Evolutionary conservation across 2,797 vertebrate species (phyloP).

Genomic region (Sylvilagus floridanus): DNA sequence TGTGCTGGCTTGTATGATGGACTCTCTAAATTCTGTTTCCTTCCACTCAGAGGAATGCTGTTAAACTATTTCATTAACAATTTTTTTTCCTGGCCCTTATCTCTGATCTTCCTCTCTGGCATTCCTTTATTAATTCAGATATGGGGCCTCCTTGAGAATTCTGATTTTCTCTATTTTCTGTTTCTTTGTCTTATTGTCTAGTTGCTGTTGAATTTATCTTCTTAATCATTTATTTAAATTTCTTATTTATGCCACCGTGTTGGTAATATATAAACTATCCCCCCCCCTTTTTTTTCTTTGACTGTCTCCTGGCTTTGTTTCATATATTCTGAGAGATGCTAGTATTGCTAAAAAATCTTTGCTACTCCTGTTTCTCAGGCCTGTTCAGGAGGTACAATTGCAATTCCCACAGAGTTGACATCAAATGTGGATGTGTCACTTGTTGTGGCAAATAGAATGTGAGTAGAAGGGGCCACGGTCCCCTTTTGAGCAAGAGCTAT

Average conservation of each 20-base stretch:
- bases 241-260: slow-evolving; percentile 23
- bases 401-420: not conserved
- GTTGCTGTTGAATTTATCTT: slow-evolving; percentile 34
- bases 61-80: not conserved
- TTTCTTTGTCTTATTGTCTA: slow-evolving; percentile 35
- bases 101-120: not conserved
- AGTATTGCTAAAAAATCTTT: slow-evolving; percentile 20
- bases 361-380: not conserved
- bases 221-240: slow-evolving; percentile 16
- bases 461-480: not conserved
- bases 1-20: not conserved
- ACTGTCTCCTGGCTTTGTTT: slow-evolving; percentile 27
- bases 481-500: slow-evolving; percentile 31
- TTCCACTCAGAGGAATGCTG: slow-evolving; percentile 2
- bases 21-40: slow-evolving; percentile 20
- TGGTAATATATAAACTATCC: slow-evolving; percentile 32
- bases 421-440: slow-evolving; percentile 14
- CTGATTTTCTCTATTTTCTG: slow-evolving; percentile 5
- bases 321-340: slow-evolving; percentile 22
- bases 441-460: not conserved
- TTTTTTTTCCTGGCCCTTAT: not conserved
- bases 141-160: not conserved
- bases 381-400: not conserved
- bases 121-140: slow-evolving; percentile 20
- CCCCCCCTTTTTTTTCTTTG: not conserved